These are phyloP conservation scores for Heliconius ismenius DNA, from an alignment of 2,888 invertebrate species.

Conservation along the genomic window DNA sequence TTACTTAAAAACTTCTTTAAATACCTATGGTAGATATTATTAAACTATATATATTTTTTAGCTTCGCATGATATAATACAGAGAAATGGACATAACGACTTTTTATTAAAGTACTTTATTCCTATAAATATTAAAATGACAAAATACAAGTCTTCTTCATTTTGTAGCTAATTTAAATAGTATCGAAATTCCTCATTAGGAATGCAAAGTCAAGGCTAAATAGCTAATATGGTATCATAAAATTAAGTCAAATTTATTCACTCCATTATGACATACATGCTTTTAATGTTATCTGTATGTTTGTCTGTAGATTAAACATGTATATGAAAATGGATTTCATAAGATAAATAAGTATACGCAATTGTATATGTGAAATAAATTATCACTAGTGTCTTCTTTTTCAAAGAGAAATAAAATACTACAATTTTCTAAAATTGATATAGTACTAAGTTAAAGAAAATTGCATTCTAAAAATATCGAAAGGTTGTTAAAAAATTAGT, in stretches of 20 bases:
- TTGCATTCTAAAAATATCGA: not conserved
- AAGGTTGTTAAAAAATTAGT: not conserved
- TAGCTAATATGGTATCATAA: slow-evolving; percentile 15
- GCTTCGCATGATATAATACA: too few relatives aligned
- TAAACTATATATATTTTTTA: too few relatives aligned
- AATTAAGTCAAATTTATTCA: slow-evolving; percentile 18
- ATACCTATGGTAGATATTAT: too few relatives aligned
- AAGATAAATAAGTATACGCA: not conserved
- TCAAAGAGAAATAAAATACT: too few relatives aligned
- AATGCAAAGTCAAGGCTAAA: slow-evolving; percentile 23
- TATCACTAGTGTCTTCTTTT: too few relatives aligned
- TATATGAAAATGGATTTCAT: not conserved
- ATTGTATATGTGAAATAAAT: not conserved
- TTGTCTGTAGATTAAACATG: not conserved
- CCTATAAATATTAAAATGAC: not conserved
- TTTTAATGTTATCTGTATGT: slow-evolving; percentile 6
- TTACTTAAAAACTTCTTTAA: too few relatives aligned
- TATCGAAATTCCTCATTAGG: slow-evolving; percentile 19
- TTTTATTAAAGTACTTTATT: not conserved
- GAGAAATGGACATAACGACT: not conserved
- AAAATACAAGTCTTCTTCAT: not conserved
- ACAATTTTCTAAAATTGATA: not conserved
- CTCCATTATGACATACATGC: not conserved
- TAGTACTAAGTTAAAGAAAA: not conserved
- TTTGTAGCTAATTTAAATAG: not conserved